Evolutionary conservation across 2,888 invertebrate genomes (phyloP).

Genomic region (Drosophila nr. perissopoda): DNA sequence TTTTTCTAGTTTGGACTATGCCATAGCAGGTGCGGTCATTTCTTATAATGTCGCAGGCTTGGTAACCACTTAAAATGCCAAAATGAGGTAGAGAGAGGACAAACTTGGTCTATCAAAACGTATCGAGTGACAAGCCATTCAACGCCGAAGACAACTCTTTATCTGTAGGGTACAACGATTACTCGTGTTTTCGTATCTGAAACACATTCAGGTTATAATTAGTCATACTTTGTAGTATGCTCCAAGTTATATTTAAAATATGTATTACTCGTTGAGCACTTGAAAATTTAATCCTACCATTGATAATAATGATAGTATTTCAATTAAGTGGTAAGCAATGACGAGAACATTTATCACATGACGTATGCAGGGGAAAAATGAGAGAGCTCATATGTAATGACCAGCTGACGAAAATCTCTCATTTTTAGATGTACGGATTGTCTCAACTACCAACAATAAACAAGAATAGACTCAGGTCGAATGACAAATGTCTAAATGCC

Average conservation of each 20-base stretch:
- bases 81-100: neutral
- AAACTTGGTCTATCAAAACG: neutral
- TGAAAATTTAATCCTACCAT: slow-evolving; percentile 49
- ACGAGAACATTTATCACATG: slow-evolving; percentile 25
- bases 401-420: neutral
- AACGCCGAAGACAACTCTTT: slow-evolving; percentile 37
- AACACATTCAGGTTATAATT: slow-evolving; percentile 34
- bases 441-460: too few relatives aligned
- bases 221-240: slow-evolving; percentile 43
- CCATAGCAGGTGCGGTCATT: slow-evolving; percentile 27
- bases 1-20: slow-evolving; percentile 5
- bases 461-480: too few relatives aligned
- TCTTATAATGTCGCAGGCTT: slow-evolving; percentile 12
- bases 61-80: neutral
- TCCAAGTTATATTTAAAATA: slow-evolving; percentile 20
- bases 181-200: slow-evolving; percentile 55
- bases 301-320: slow-evolving; percentile 52
- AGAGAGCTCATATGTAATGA: neutral
- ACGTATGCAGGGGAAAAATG: slow-evolving; percentile 21
- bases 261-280: slow-evolving; percentile 41
- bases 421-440: neutral
- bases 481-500: too few relatives aligned
- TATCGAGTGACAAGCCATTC: slow-evolving; percentile 33
- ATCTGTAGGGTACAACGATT: slow-evolving; percentile 53
- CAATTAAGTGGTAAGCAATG: slow-evolving; percentile 34